Conservation (phyloP, 2,797 vertebrate species). For the Megaceryle alcyon region DNA sequence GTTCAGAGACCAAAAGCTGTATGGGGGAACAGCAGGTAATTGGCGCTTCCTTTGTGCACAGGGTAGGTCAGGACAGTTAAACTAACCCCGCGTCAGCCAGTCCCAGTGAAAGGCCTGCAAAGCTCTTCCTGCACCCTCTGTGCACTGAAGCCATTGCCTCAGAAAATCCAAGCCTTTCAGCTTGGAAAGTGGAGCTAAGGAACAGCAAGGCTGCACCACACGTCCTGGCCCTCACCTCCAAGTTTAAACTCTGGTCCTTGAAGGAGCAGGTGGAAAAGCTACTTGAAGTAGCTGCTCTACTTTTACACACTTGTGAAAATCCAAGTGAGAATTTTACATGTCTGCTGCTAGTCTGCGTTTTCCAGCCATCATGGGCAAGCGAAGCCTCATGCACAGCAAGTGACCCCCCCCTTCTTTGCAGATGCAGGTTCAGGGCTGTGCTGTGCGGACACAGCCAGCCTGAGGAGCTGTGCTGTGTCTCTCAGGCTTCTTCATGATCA, state of each 20-base stretch:
- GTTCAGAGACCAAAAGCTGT: background rate
- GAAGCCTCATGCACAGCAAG: background rate
- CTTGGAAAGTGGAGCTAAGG: background rate
- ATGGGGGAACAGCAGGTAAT: background rate
- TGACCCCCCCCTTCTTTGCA: accelerated
- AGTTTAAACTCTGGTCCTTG: background rate
- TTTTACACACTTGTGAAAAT: background rate
- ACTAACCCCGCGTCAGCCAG: background rate
- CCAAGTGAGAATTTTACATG: accelerated
- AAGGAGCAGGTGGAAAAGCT: background rate
- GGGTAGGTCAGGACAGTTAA: background rate
- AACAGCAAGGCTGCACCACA: background rate
- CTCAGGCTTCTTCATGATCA: background rate
- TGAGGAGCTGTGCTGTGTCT: background rate
- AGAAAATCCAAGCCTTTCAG: background rate
- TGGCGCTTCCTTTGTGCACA: background rate
- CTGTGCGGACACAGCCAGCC: background rate
- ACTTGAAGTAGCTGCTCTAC: background rate
- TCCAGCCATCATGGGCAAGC: background rate
- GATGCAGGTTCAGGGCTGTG: background rate
- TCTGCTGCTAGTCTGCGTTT: background rate
- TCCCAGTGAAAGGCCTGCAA: background rate
- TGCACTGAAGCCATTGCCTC: background rate
- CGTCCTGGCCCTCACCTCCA: background rate
- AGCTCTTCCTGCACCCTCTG: accelerated